These are phyloP conservation scores for Enteromius viviparus DNA, from an alignment of 2,797 vertebrate species.

Conservation along the genomic window DNA sequence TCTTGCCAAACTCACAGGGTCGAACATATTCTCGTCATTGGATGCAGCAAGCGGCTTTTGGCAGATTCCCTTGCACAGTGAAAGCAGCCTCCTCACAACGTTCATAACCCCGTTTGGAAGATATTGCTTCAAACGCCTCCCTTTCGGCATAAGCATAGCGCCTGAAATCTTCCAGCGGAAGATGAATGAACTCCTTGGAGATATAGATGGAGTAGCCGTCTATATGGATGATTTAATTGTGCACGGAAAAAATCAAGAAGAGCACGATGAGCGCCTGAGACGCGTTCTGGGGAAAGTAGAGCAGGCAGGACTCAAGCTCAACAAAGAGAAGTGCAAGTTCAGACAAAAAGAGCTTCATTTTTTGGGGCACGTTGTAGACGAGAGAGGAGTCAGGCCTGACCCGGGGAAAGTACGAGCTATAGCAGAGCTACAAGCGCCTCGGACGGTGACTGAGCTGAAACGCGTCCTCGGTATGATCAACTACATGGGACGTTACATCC, in stretches of 20 bases:
- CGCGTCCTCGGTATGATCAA: neutral
- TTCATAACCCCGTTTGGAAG: conserved; percentile 34
- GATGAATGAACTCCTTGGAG: neutral
- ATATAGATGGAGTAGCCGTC: neutral
- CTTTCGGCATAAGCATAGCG: conserved; percentile 34
- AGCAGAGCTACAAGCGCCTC: neutral
- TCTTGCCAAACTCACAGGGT: conserved; percentile 25
- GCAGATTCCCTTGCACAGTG: conserved; percentile 32
- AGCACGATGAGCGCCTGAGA: neutral
- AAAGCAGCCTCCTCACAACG: conserved; percentile 25
- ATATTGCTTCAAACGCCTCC: conserved; percentile 19
- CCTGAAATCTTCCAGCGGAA: conserved; percentile 24
- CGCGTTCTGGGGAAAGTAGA: neutral
- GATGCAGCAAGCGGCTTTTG: conserved; percentile 7
- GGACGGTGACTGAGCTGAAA: neutral
- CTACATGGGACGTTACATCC: neutral
- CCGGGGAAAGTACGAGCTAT: too few relatives aligned
- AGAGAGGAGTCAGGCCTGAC: neutral
- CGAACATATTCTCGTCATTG: conserved; percentile 30
- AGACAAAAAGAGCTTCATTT: neutral
- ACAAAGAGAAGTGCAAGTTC: neutral
- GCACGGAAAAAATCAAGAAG: neutral
- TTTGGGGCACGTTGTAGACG: neutral
- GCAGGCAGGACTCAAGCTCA: neutral
- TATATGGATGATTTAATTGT: conserved; percentile 13